These are phyloP conservation scores for Sylvia atricapilla DNA, from an alignment of 2,113 vertebrate genomes.

Conservation along the genomic window DNA sequence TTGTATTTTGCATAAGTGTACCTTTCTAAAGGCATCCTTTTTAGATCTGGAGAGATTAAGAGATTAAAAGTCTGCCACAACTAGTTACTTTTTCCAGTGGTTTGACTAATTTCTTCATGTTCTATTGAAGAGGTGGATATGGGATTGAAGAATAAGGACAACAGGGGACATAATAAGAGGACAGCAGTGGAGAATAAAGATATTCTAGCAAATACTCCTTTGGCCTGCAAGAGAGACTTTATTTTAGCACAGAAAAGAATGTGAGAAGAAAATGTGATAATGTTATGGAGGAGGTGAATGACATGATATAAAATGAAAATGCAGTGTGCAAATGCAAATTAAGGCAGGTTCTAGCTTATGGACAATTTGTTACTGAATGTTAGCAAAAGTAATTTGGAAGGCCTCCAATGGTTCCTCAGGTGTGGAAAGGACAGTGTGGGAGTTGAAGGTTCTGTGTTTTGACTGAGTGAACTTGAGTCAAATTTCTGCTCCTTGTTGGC, in stretches of 20 bases:
- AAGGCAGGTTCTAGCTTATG: neutral
- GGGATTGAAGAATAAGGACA: neutral
- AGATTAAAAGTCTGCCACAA: neutral
- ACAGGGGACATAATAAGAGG: neutral
- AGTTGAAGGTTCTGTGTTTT: constrained; percentile 33
- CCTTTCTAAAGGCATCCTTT: neutral
- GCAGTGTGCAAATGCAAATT: constrained; percentile 16
- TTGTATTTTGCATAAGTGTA: neutral
- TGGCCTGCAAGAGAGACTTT: neutral
- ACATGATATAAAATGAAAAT: neutral
- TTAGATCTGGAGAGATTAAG: neutral
- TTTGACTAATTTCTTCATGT: neutral
- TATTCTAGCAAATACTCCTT: neutral
- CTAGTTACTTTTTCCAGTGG: neutral
- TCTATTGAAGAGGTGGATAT: neutral
- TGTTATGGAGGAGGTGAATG: constrained; percentile 43
- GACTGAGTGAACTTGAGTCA: constrained; percentile 7
- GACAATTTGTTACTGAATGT: neutral
- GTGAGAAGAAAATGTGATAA: constrained; percentile 40
- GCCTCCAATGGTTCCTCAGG: neutral
- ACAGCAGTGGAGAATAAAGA: neutral
- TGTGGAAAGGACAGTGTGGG: neutral
- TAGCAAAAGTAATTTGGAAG: constrained; percentile 10
- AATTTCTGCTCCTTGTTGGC: constrained; percentile 2
- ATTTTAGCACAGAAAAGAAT: constrained; percentile 8